Evolutionary conservation across 2,888 invertebrate species (phyloP).

Genomic region (Coenonympha arcania): DNA sequence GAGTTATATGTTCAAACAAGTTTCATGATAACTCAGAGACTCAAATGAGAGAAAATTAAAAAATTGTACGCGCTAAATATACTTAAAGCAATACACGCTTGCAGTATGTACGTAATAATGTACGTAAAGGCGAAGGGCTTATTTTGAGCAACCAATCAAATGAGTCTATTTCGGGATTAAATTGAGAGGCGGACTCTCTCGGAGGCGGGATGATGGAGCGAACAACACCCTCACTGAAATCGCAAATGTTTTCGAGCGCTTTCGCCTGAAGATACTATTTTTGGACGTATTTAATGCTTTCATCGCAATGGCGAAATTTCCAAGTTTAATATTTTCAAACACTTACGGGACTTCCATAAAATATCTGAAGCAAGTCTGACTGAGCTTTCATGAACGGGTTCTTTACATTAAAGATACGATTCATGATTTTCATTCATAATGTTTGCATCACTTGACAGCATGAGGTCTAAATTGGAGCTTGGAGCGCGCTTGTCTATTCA

Average conservation of each 20-base stretch:
- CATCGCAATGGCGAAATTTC: neutral
- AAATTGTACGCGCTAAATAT: constrained; percentile 1
- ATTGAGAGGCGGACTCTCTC: constrained; percentile 51
- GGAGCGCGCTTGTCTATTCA: too few species aligned
- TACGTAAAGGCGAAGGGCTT: constrained; percentile 53
- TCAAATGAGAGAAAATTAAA: too few species aligned
- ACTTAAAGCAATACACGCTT: constrained; percentile 8
- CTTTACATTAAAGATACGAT: neutral
- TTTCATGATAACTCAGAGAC: too few species aligned
- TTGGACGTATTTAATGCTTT: constrained; percentile 20
- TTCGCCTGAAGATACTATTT: constrained; percentile 35
- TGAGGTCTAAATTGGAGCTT: too few species aligned
- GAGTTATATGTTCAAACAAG: too few species aligned
- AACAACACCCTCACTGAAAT: constrained; percentile 34
- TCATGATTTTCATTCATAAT: too few species aligned
- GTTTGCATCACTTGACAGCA: too few species aligned
- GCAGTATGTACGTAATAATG: constrained; percentile 50
- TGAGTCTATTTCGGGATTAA: constrained; percentile 52
- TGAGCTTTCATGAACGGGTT: neutral
- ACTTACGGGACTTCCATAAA: neutral
- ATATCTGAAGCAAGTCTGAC: neutral
- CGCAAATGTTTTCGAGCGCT: constrained; percentile 38
- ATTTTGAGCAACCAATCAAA: constrained; percentile 55
- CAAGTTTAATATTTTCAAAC: neutral
- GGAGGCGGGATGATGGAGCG: constrained; percentile 44